These are phyloP conservation scores for Anneissia japonica DNA, from an alignment of 35 echinoderm and acorn worm species.

Conservation along the genomic window DNA sequence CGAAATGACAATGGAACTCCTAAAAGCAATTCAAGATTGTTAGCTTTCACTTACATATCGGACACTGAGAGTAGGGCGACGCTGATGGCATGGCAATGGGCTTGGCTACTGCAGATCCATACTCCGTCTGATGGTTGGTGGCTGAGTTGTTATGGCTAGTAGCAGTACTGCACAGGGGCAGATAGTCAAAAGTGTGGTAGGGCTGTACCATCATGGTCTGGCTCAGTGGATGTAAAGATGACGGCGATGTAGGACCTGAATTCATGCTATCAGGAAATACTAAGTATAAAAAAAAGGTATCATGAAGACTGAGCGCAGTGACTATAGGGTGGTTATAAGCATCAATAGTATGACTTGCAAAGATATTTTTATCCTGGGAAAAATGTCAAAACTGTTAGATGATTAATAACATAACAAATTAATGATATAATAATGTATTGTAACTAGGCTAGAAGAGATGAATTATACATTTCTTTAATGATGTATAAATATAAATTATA, in stretches of 20 bases:
- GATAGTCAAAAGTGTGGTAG: not conserved
- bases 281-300: not conserved
- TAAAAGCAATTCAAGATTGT: too few relatives aligned
- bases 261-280: not conserved
- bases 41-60: not conserved
- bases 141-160: not conserved
- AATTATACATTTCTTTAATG: too few relatives aligned
- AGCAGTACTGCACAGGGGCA: not conserved
- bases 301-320: too few relatives aligned
- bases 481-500: too few relatives aligned
- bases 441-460: too few relatives aligned
- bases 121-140: not conserved
- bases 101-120: not conserved
- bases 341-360: too few relatives aligned
- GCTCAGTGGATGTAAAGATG: not conserved
- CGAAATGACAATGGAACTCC: too few relatives aligned
- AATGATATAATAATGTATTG: too few relatives aligned
- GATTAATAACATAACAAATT: too few relatives aligned
- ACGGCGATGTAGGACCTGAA: not conserved
- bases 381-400: too few relatives aligned
- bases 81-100: not conserved
- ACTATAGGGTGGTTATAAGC: too few relatives aligned
- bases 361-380: too few relatives aligned
- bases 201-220: not conserved
- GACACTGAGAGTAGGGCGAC: not conserved